These are phyloP conservation scores for Saturnia japonica DNA, from an alignment of 2,888 invertebrate genomes.

Conservation along the genomic window DNA sequence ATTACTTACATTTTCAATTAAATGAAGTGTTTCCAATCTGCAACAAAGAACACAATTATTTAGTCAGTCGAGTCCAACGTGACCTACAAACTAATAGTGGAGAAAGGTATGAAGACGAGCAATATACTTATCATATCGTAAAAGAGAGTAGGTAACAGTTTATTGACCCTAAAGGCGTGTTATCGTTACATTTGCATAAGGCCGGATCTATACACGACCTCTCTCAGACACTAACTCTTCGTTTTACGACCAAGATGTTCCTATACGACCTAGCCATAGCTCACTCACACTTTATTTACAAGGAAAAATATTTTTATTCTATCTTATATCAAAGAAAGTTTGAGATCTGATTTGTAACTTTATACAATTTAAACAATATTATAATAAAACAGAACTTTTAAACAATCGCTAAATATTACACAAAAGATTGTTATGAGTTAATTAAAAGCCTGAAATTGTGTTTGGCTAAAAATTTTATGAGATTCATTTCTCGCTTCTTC, in stretches of 20 bases:
- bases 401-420: constrained; percentile 34
- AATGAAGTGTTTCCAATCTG: constrained; percentile 52
- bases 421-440: constrained; percentile 53
- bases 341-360: constrained; percentile 28
- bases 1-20: constrained; percentile 34
- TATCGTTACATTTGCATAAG: constrained; percentile 79
- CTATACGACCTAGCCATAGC: constrained; percentile 46
- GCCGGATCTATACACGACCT: constrained; percentile 55
- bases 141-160: constrained; percentile 75
- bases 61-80: constrained; percentile 47
- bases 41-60: constrained; percentile 51
- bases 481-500: constrained; percentile 57
- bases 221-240: constrained; percentile 58
- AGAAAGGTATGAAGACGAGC: constrained; percentile 54
- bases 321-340: constrained; percentile 17
- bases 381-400: constrained; percentile 23
- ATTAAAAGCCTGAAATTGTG: constrained; percentile 53
- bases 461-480: constrained; percentile 57
- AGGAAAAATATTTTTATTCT: constrained; percentile 40
- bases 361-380: constrained; percentile 17
- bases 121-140: constrained; percentile 79
- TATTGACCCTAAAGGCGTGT: constrained; percentile 77
- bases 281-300: constrained; percentile 36
- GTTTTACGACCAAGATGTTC: constrained; percentile 63
- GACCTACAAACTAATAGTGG: constrained; percentile 54